Percentiles rank a stretch among this genome's conserved stretches.
Evolutionary conservation across 2,113 vertebrate genomes (phyloP).

Genomic region (Vireo altiloquus): DNA sequence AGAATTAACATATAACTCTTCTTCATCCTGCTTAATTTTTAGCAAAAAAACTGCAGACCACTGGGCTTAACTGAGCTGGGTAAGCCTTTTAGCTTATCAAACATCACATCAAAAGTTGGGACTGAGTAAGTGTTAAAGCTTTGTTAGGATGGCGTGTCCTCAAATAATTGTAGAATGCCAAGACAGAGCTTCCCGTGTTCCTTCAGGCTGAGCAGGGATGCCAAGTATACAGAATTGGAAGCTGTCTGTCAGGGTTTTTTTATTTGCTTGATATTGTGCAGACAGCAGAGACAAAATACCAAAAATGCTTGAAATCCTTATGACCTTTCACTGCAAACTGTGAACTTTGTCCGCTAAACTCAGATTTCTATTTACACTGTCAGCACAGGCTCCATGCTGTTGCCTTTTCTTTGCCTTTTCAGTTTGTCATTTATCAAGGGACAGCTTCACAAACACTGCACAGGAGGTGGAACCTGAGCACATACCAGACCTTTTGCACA

Average conservation of each 20-base stretch:
- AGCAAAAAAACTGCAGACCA: neutral
- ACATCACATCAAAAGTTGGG: neutral
- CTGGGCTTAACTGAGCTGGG: neutral
- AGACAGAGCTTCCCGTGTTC: slow-evolving; percentile 16
- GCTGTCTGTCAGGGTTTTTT: neutral
- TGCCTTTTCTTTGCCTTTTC: slow-evolving; percentile 24
- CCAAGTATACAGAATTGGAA: slow-evolving; percentile 47
- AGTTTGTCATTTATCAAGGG: neutral
- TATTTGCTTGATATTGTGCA: slow-evolving; percentile 45
- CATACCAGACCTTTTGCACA: neutral
- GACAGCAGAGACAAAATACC: slow-evolving; percentile 49
- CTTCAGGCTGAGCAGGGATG: slow-evolving; percentile 34
- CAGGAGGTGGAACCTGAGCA: neutral
- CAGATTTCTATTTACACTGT: neutral
- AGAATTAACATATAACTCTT: neutral
- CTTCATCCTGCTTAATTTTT: neutral
- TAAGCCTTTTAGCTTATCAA: neutral
- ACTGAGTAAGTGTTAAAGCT: slow-evolving; percentile 23
- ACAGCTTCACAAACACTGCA: slow-evolving; percentile 13
- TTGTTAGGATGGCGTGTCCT: slow-evolving; percentile 21
- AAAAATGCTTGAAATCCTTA: slow-evolving; percentile 57
- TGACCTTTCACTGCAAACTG: slow-evolving; percentile 59
- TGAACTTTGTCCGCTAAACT: slow-evolving; percentile 41
- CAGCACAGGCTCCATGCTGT: neutral
- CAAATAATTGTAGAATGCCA: slow-evolving; percentile 20